phyloP scores from a whole-genome alignment of 2,888 invertebrate species.

The Drosophila trichaetosa region DNA sequence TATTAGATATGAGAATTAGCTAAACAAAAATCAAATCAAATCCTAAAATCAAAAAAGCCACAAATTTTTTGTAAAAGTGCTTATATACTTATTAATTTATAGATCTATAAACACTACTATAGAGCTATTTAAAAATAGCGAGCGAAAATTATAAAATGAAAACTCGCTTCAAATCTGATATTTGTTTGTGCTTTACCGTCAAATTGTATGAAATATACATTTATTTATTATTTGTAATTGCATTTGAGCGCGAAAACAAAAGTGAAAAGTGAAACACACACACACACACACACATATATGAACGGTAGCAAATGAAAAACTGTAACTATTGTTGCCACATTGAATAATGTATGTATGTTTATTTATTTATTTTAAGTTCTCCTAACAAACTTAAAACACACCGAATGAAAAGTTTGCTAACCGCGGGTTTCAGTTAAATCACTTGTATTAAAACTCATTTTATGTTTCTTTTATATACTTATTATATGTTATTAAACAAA shows the following conservation, averaged over 20 bases:
- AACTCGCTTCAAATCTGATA: constrained; percentile 42
- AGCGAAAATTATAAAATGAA: constrained; percentile 10
- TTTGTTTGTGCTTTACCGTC: constrained; percentile 59
- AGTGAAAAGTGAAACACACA: constrained; percentile 16
- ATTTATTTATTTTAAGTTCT: constrained; percentile 79
- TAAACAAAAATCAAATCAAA: constrained; percentile 50
- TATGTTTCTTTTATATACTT: constrained; percentile 53
- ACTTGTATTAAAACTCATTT: constrained; percentile 60
- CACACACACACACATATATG: constrained; percentile 23
- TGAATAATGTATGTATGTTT: constrained; percentile 65
- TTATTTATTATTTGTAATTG: constrained; percentile 72
- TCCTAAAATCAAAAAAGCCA: constrained; percentile 47
- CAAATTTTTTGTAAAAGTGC: constrained; percentile 48
- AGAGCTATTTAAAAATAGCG: constrained; percentile 17
- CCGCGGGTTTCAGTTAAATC: constrained; percentile 62
- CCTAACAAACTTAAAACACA: constrained; percentile 49
- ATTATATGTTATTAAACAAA: constrained; percentile 59
- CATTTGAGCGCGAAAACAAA: constrained; percentile 67
- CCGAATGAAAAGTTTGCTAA: constrained; percentile 57
- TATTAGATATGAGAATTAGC: constrained; percentile 64
- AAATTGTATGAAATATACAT: constrained; percentile 65
- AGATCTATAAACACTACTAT: constrained; percentile 13
- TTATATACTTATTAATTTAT: constrained; percentile 49
- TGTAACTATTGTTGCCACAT: constrained; percentile 77
- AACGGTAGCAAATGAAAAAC: constrained; percentile 38